Percentiles rank a stretch among this genome's conserved stretches.
phyloP scores from a whole-genome alignment of 2,113 vertebrate genomes.

The Phrynocephalus versicolor region DNA sequence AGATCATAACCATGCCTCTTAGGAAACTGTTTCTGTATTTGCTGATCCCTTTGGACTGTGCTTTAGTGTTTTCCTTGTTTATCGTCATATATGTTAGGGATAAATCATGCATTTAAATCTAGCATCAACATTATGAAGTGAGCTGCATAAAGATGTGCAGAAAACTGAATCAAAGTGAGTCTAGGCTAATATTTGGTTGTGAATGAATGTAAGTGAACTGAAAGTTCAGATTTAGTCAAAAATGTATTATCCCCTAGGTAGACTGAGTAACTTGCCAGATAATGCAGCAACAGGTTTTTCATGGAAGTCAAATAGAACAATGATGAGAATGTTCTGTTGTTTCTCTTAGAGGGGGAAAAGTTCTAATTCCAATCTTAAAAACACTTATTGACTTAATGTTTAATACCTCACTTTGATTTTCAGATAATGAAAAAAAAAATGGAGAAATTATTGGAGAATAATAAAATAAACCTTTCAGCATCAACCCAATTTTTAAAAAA shows the following conservation, averaged over 20 bases:
- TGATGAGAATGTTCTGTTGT: background rate
- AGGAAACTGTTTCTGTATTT: too few species aligned
- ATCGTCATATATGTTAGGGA: background rate
- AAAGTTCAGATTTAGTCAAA: background rate
- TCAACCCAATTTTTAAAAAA: constrained; percentile 5
- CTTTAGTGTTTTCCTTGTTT: too few species aligned
- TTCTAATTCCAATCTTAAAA: background rate
- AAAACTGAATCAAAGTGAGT: background rate
- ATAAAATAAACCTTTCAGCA: too few species aligned
- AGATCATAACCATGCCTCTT: background rate
- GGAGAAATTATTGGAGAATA: background rate
- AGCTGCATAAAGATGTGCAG: background rate
- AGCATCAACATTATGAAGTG: background rate
- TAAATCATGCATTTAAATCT: background rate
- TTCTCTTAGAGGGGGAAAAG: background rate
- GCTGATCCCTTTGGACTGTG: too few species aligned
- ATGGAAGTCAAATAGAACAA: background rate
- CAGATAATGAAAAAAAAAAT: background rate
- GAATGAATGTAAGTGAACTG: background rate
- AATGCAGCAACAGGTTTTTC: background rate
- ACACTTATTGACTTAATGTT: background rate
- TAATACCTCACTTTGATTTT: background rate
- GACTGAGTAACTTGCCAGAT: background rate
- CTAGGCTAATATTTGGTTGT: background rate
- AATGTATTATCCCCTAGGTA: background rate